Conservation (phyloP, 2,113 vertebrate genomes). For the rabbit (Oryctolagus cuniculus) region mOryCun1.1 NC_091433.1:48983501-48984000, state of each 20-base stretch:
- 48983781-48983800: neutral
- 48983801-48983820: neutral
- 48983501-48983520: slow-evolving; percentile 10
- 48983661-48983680: neutral
- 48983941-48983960: too few relatives aligned
- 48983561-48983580: neutral
- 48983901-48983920: too few relatives aligned
- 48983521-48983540: neutral
- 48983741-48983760: neutral
- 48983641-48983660: neutral
- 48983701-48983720: neutral
- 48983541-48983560: neutral
- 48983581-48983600: neutral
- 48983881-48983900: too few relatives aligned
- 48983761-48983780: neutral
- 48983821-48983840: neutral
- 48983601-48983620: neutral
- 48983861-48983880: too few relatives aligned
- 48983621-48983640: neutral
- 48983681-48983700: neutral
- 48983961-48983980: too few relatives aligned
- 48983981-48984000: too few relatives aligned
- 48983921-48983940: too few relatives aligned
- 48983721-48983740: neutral
- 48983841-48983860: neutral